Evolutionary conservation across 2,888 invertebrate species (phyloP), one percentile per base, ranked within the genome.

Genomic region (Agriotes lineatus): DNA sequence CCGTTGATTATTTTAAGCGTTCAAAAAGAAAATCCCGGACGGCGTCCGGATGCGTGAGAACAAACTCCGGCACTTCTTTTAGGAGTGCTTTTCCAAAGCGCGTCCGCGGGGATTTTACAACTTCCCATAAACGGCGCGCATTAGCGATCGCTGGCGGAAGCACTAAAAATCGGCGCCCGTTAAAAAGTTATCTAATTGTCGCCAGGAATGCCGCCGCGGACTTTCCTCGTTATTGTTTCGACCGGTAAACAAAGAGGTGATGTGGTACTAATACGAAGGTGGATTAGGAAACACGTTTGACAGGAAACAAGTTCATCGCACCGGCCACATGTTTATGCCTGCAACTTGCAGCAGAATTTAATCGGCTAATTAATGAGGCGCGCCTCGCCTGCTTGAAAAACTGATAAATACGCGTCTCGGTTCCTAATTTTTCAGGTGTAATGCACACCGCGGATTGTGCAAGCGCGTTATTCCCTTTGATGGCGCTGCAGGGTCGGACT

Each of bases 231-330:
- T 52, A 52, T 52, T 52, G 52, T 52, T 33, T 25, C 35, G n/a
- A 48, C 18, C 52, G 25, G 52, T 16, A 33, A 30, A 52, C 33
- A 33, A 30, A 52, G 30, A 33, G 33, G 22, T 60, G 68, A 73
- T 73, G 70, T 66, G 73, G 70, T 71, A 71, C 67, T 69, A 73
- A 73, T 73, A 72, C 67, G 69, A 69, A 68, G 67, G 63, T 63
- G 69, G 69, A 67, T 69, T 72, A 69, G 68, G 70, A 70, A 73
- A 73, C 73, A 73, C 70, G 73, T 73, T 73, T 73, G 71, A 71
- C 73, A 71, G 71, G 73, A 73, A 73, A 71, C 71, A 73, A 72
- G 73, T 73, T 73, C 73, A 73, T 73, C 73, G 73, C 70, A 70
- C 73, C 61, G 60, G 48, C 69, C 57, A 57, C 62, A 61, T 69